These are phyloP conservation scores for Colius striatus DNA, from an alignment of 2,113 vertebrate species.

Conservation along the genomic window DNA sequence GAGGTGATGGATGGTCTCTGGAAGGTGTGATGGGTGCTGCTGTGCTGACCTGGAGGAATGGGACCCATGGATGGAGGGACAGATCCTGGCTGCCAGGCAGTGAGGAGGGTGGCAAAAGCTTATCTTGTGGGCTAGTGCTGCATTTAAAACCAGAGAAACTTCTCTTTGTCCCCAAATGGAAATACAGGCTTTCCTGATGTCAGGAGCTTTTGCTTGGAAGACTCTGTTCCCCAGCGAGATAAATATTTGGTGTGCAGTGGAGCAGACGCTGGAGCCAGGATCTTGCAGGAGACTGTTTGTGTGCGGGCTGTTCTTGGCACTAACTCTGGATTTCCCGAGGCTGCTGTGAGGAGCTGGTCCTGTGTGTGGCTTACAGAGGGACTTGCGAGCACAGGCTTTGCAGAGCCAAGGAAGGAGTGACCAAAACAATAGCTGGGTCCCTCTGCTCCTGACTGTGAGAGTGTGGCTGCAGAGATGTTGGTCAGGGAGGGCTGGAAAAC, in stretches of 20 bases:
- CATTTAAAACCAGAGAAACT: not conserved
- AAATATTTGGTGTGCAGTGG: slow-evolving; percentile 52
- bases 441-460: not conserved
- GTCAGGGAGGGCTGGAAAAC: not conserved
- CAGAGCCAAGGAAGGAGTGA: not conserved
- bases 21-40: not conserved
- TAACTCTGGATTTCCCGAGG: slow-evolving; percentile 39
- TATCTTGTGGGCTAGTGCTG: not conserved
- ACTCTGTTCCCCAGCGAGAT: slow-evolving; percentile 18
- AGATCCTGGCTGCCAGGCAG: not conserved
- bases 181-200: not conserved
- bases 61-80: not conserved
- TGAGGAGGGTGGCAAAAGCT: not conserved
- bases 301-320: slow-evolving; percentile 56
- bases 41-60: not conserved
- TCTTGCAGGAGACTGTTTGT: slow-evolving; percentile 56
- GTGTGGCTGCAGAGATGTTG: fast-evolving
- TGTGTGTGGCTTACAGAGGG: not conserved
- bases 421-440: not conserved
- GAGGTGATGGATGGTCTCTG: not conserved
- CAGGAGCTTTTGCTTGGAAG: slow-evolving; percentile 42
- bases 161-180: not conserved
- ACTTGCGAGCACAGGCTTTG: not conserved
- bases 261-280: slow-evolving; percentile 53
- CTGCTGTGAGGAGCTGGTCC: slow-evolving; percentile 33